Percentiles rank a stretch among this genome's conserved stretches.
phyloP scores from a whole-genome alignment of 2,888 invertebrate species.

The Chesias legatella region DNA sequence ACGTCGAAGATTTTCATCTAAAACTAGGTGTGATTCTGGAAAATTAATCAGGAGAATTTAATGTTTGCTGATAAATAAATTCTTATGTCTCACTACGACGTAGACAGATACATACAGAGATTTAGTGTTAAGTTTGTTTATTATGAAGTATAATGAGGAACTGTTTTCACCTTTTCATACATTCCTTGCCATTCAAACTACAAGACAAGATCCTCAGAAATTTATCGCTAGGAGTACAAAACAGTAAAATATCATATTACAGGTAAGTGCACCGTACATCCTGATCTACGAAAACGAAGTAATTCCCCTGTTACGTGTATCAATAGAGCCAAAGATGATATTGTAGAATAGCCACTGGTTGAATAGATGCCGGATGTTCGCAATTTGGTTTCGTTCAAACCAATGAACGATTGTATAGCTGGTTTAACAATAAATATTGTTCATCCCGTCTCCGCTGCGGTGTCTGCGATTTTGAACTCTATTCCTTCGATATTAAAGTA shows the following conservation, averaged over 20 bases:
- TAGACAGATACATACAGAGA: too few species aligned
- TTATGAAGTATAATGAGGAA: background rate
- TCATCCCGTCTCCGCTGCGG: slow-evolving; percentile 57
- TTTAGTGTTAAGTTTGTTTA: background rate
- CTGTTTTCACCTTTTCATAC: background rate
- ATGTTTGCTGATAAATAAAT: too few species aligned
- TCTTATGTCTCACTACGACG: too few species aligned
- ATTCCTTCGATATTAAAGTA: background rate
- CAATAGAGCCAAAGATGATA: slow-evolving; percentile 44
- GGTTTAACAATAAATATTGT: slow-evolving; percentile 77
- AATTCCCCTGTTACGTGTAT: slow-evolving; percentile 61
- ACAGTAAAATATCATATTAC: slow-evolving; percentile 47
- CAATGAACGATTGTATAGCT: slow-evolving; percentile 69
- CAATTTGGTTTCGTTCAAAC: slow-evolving; percentile 73
- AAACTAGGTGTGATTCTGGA: too few species aligned
- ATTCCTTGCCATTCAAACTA: background rate
- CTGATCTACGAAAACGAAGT: slow-evolving; percentile 46
- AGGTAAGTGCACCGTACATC: slow-evolving; percentile 39
- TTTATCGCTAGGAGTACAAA: slow-evolving; percentile 15
- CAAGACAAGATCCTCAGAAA: background rate
- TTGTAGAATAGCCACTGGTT: slow-evolving; percentile 52
- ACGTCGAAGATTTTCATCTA: too few species aligned
- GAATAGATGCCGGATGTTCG: slow-evolving; percentile 76
- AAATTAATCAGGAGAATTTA: too few species aligned
- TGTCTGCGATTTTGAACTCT: slow-evolving; percentile 25